Evolutionary conservation across 53 echinoderm and acorn worm species (phyloP), one percentile per base, ranked within the genome.

Genomic region (Holothuria scabra): DNA sequence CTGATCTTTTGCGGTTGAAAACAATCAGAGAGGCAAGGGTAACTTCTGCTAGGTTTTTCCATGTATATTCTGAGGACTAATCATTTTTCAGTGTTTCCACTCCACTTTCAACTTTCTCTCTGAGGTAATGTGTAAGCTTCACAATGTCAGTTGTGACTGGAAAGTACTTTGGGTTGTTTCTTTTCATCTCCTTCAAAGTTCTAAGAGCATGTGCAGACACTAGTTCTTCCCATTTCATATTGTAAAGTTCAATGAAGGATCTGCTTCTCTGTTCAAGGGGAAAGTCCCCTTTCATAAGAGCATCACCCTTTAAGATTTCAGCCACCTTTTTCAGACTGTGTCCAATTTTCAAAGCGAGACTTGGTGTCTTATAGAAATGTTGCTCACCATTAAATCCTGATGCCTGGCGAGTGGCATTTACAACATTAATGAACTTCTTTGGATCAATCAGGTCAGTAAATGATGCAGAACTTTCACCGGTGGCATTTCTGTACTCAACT

Each of bases 1-100:
- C 95, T n/a, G 88, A 86, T 16, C 95, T 28, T 55, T 90, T 90
- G 49, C 88, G 28, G 52, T 94, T 94, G 91, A 94, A 94, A 1
- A 95, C 85, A 8, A 92, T 74, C 33, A 95, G 67, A 65, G 90
- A 85, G 19, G 65, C 33, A 2, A 90, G 67, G 20, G 82, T 67
- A 20, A 35, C 83, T 87, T 92, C 85, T 29, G 89, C 85, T 56
- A 95, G 86, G 58, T 72, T 44, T 81, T 41, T 74, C 95, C 95
- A 95, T 32, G 88, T 25, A 46, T 74, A 52, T 74, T 46, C 28
- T 74, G 74, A 28, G 28, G 67, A 67, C 84, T 63, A 18, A 67
- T 67, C 35, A 62, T 24, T 62, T 35, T 67, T 9, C 67, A 67
- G 67, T 29, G 32, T 30, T n/a, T 83, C 41, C 44, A 83, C 34